Percentiles rank a stretch among this genome's conserved stretches.
These are phyloP conservation scores for Galaxea fascicularis DNA, from an alignment of 92 coral and sea anemone genomes.

Conservation along the genomic window DNA sequence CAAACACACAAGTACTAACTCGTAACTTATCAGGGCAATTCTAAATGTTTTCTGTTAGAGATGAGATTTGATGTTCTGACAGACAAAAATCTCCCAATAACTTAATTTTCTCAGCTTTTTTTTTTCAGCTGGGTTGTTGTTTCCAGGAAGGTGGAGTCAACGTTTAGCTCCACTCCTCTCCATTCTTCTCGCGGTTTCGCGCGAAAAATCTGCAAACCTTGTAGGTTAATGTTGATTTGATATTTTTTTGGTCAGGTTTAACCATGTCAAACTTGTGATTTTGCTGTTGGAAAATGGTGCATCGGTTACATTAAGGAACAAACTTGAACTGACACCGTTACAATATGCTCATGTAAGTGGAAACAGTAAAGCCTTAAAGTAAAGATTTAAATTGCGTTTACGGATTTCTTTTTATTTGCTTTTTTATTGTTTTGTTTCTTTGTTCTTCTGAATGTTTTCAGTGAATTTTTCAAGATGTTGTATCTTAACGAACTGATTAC, in stretches of 20 bases:
- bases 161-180: no score
- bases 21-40: background rate
- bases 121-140: no score
- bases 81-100: no score
- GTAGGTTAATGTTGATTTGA: background rate
- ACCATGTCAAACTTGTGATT: constrained; percentile 82
- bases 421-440: no score
- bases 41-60: background rate
- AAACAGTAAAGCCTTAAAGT: background rate
- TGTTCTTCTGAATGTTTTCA: no score
- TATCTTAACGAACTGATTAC: no score
- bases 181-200: no score
- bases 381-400: background rate
- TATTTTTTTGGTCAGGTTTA: constrained; percentile 70
- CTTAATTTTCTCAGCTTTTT: no score
- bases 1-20: background rate
- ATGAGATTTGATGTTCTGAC: background rate
- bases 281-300: constrained; percentile 86
- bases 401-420: background rate
- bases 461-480: no score
- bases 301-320: constrained; percentile 79
- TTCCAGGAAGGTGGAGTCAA: no score
- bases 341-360: constrained; percentile 89
- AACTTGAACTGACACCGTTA: constrained; percentile 84
- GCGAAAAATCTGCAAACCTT: background rate